phyloP scores from a whole-genome alignment of 2,888 invertebrate species.

The Lapara coniferarum region DNA sequence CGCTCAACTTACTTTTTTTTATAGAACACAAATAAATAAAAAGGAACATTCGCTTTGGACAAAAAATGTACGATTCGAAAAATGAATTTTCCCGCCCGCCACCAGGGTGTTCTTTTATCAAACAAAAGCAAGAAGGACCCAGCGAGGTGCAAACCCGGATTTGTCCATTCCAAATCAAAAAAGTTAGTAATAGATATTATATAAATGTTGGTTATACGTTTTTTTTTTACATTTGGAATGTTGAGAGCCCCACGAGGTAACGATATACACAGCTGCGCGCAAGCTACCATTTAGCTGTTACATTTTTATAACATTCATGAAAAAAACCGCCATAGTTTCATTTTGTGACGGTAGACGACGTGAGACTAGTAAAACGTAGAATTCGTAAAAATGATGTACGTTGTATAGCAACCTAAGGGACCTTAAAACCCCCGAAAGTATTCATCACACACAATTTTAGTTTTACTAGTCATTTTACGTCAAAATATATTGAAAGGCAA shows the following conservation, averaged over 20 bases:
- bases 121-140: slow-evolving; percentile 65
- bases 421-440: no score
- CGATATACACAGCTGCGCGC: slow-evolving; percentile 80
- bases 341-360: slow-evolving; percentile 6
- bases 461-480: slow-evolving; percentile 15
- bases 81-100: slow-evolving; percentile 59
- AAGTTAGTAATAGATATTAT: slow-evolving; percentile 31
- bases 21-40: neutral
- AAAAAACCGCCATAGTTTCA: slow-evolving; percentile 30
- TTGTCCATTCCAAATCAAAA: slow-evolving; percentile 52
- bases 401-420: no score
- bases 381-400: no score
- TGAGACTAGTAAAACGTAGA: slow-evolving; percentile 9
- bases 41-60: neutral
- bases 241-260: slow-evolving; percentile 73
- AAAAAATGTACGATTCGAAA: slow-evolving; percentile 24
- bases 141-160: slow-evolving; percentile 55
- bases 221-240: slow-evolving; percentile 55
- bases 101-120: slow-evolving; percentile 68
- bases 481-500: slow-evolving; percentile 9
- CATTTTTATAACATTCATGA: slow-evolving; percentile 48
- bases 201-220: slow-evolving; percentile 29
- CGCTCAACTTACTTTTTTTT: slow-evolving; percentile 1
- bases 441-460: neutral
- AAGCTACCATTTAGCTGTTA: slow-evolving; percentile 78